Percentiles rank a stretch among this genome's conserved stretches.
phyloP scores from a whole-genome alignment of 2,797 vertebrate species.

The Bucorvus abyssinicus region DNA sequence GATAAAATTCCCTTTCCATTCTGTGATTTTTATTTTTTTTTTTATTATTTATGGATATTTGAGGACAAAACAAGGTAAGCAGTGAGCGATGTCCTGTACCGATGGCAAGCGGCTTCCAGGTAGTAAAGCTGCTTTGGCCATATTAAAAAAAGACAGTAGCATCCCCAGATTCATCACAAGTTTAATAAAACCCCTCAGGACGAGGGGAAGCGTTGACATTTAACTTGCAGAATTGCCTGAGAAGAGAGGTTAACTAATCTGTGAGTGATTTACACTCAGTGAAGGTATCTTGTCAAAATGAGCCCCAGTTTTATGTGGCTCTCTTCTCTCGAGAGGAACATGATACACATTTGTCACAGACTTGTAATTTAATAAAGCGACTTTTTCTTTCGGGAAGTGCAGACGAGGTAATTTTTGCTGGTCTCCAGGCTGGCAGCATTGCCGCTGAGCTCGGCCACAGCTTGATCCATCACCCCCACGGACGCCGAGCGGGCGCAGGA shows the following conservation, averaged over 20 bases:
- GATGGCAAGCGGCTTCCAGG: not conserved
- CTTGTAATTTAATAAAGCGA: constrained; percentile 19
- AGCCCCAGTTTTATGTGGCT: not conserved
- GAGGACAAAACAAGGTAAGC: not conserved
- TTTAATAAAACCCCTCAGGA: not conserved
- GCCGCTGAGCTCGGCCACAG: not conserved
- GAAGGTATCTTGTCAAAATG: not conserved
- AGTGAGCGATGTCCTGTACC: not conserved
- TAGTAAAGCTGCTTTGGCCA: not conserved
- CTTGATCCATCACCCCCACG: not conserved
- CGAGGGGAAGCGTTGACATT: not conserved
- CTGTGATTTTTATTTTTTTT: not conserved
- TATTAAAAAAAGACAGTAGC: not conserved
- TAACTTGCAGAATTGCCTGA: not conserved
- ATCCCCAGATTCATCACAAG: not conserved
- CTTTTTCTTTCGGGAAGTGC: not conserved
- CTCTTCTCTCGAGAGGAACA: not conserved
- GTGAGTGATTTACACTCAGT: not conserved
- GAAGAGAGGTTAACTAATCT: not conserved
- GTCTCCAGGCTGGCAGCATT: not conserved
- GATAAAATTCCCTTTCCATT: not conserved
- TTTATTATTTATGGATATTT: not conserved
- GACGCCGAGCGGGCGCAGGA: not conserved
- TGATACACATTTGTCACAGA: constrained; percentile 1
- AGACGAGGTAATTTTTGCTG: not conserved